Conservation (phyloP, 2,113 vertebrate species). For the Sapayoa aenigma region DNA sequence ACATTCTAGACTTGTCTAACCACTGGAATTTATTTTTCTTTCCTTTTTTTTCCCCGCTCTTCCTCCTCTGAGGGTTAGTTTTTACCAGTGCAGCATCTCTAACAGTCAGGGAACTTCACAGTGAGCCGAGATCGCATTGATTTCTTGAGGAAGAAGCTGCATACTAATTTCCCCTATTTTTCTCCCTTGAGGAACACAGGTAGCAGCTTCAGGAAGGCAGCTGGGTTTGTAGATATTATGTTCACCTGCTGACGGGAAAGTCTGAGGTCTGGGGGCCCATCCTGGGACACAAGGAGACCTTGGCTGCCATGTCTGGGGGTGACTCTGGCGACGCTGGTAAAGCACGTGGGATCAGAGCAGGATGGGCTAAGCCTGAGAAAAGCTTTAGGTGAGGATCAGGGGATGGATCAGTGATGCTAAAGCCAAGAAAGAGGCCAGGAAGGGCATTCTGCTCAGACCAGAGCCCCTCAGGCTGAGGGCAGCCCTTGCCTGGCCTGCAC, state of each 20-base stretch:
- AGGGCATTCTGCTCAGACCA: background rate
- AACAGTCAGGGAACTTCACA: constrained; percentile 37
- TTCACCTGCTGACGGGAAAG: background rate
- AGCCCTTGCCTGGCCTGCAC: background rate
- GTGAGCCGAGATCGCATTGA: constrained; percentile 10
- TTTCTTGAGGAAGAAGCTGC: background rate
- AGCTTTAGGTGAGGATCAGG: background rate
- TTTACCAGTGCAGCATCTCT: constrained; percentile 30
- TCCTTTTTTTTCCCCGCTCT: background rate
- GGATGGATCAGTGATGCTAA: background rate
- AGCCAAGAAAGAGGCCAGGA: background rate
- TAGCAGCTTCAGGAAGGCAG: background rate
- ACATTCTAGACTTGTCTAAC: background rate
- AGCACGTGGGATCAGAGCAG: background rate
- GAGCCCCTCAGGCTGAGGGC: background rate
- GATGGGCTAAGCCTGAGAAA: background rate
- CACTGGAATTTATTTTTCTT: background rate
- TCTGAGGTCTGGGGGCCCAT: background rate
- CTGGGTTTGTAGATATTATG: background rate
- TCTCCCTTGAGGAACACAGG: background rate
- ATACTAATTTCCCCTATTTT: constrained; percentile 20
- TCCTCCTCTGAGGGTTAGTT: background rate
- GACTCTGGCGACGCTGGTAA: background rate
- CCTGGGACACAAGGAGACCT: background rate
- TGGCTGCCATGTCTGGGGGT: background rate